A percentile compares a stretch with the other conserved stretches of the same genome.
Conservation (phyloP, 2,888 invertebrate genomes). For the Beris morrisii region DNA sequence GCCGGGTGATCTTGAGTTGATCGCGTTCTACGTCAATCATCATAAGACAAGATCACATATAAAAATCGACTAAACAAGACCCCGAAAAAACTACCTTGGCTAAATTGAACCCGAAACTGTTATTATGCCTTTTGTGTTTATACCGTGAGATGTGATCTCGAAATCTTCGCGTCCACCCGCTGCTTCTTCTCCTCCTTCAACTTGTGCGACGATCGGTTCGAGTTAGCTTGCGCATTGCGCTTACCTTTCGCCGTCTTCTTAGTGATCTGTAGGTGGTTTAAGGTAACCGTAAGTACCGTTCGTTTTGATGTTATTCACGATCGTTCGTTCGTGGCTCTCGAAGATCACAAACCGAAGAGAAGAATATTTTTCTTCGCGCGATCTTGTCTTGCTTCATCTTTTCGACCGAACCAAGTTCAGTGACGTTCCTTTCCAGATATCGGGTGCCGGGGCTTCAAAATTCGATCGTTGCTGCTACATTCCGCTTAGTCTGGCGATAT, state of each 20-base stretch:
- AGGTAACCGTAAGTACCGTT: conserved; percentile 32
- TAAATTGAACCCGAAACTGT: conserved; percentile 22
- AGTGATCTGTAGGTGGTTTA: conserved; percentile 30
- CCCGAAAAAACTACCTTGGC: conserved; percentile 6
- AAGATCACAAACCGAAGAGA: no score
- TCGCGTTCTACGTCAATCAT: conserved; percentile 24
- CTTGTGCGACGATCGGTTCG: background rate
- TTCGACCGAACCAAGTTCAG: conserved; percentile 10
- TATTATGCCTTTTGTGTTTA: conserved; percentile 11
- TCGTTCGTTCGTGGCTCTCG: conserved; percentile 10
- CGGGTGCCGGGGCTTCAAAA: no score
- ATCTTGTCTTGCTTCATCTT: no score
- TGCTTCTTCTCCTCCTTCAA: background rate
- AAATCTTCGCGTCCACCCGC: conserved; percentile 3
- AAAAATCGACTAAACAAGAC: conserved; percentile 5
- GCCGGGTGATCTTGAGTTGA: conserved; percentile 17
- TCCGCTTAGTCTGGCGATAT: conserved; percentile 6
- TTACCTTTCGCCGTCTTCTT: conserved; percentile 2
- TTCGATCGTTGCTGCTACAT: background rate
- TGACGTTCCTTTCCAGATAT: conserved; percentile 5
- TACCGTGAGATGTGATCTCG: conserved; percentile 10
- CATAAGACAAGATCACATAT: conserved; percentile 9
- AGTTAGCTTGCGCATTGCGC: background rate
- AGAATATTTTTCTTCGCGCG: no score
- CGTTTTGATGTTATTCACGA: conserved; percentile 25